These are phyloP conservation scores for Micrastur ruficollis DNA, from an alignment of 2,797 vertebrate genomes.

Conservation along the genomic window DNA sequence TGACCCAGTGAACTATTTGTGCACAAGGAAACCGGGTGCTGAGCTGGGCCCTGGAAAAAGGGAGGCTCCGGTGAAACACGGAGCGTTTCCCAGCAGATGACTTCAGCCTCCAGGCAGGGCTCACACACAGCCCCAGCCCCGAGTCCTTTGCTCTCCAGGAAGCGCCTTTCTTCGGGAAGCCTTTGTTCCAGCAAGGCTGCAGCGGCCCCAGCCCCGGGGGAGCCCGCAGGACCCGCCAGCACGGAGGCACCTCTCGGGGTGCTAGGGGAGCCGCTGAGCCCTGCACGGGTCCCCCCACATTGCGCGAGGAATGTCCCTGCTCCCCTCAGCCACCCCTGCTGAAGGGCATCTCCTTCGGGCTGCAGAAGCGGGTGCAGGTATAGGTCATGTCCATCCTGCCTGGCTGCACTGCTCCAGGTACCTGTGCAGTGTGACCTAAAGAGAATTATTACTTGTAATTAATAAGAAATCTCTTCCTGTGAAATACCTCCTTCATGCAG, in stretches of 20 bases:
- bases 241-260: accelerated
- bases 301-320: neutral
- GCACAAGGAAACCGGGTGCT: neutral
- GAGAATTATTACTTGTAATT: neutral
- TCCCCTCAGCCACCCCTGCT: neutral
- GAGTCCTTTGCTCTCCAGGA: slow-evolving; percentile 50
- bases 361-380: accelerated
- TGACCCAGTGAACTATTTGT: slow-evolving; percentile 31
- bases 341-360: neutral
- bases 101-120: slow-evolving; percentile 15
- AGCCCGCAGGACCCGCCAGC: accelerated
- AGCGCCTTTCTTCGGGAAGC: slow-evolving; percentile 41
- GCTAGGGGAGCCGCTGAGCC: neutral
- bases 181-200: slow-evolving; percentile 32
- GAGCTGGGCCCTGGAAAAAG: neutral
- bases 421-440: accelerated
- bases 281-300: accelerated
- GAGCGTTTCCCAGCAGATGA: slow-evolving; percentile 40
- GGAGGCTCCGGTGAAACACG: neutral
- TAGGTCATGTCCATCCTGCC: neutral
- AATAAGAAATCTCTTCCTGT: neutral
- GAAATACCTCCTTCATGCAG: neutral
- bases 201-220: neutral
- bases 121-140: neutral
- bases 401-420: accelerated